phyloP scores from a whole-genome alignment of 2,113 vertebrate genomes.

The Campylomormyrus tamandua region DNA sequence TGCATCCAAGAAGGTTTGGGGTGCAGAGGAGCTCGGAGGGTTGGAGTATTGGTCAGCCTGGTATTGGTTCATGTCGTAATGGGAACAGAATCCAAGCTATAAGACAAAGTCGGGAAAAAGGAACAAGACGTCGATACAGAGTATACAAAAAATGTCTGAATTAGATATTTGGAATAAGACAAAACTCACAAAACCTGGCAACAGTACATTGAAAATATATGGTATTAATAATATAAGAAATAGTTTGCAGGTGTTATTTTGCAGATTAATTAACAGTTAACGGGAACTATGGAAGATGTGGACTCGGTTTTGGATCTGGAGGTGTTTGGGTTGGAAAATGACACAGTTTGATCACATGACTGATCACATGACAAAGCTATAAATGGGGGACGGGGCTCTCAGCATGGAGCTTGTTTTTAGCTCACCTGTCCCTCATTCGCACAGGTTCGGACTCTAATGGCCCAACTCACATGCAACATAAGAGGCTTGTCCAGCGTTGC shows the following conservation, averaged over 20 bases:
- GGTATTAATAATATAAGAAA: background rate
- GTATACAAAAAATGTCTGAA: background rate
- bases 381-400: background rate
- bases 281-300: background rate
- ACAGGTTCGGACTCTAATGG: background rate
- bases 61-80: background rate
- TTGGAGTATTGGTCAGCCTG: background rate
- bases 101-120: background rate
- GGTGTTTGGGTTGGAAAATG: background rate
- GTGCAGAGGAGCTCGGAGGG: background rate
- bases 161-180: background rate
- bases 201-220: background rate
- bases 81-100: background rate
- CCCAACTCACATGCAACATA: background rate
- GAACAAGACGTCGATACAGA: background rate
- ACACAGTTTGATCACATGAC: background rate
- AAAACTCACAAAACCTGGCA: background rate
- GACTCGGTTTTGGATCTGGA: background rate
- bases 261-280: background rate
- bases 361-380: background rate
- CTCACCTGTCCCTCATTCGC: background rate
- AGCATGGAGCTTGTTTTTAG: background rate
- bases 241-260: background rate
- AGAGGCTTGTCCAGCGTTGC: background rate
- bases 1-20: too few relatives aligned